phyloP scores from a whole-genome alignment of 2,797 vertebrate species.

The Bovichtus diacanthus region DNA sequence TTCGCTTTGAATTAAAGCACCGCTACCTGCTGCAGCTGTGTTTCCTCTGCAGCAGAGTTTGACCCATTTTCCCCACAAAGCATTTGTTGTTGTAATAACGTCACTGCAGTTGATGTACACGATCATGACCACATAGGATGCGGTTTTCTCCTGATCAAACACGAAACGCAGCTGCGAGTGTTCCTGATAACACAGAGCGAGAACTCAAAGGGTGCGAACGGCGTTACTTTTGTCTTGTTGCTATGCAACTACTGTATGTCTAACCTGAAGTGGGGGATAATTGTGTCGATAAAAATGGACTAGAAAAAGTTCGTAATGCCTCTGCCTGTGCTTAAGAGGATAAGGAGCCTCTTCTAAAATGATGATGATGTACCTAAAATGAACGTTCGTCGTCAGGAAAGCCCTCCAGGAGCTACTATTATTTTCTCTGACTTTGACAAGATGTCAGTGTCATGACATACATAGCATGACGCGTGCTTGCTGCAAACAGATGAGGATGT shows the following conservation, averaged over 20 bases:
- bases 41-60: conserved; percentile 38
- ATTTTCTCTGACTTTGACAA: conserved; percentile 53
- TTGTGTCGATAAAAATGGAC: conserved; percentile 53
- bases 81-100: conserved; percentile 39
- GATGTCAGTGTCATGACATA: conserved; percentile 43
- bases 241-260: conserved; percentile 73
- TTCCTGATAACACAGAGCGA: conserved; percentile 54
- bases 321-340: conserved; percentile 38
- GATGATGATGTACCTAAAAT: conserved; percentile 36
- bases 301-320: conserved; percentile 39
- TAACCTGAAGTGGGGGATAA: conserved; percentile 58
- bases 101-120: conserved; percentile 28
- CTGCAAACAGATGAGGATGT: conserved; percentile 23
- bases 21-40: conserved; percentile 36
- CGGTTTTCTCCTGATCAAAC: conserved; percentile 68
- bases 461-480: conserved; percentile 11
- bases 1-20: conserved; percentile 25
- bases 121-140: conserved; percentile 56
- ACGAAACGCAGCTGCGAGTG: conserved; percentile 52
- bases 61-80: conserved; percentile 38
- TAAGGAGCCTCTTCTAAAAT: conserved; percentile 24
- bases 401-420: conserved; percentile 42
- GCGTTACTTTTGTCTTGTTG: conserved; percentile 70
- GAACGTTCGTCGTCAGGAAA: conserved; percentile 49
- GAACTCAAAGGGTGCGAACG: conserved; percentile 55